These are phyloP conservation scores for Sporophila hypoxantha DNA, from an alignment of 2,113 vertebrate species.

Conservation along the genomic window DNA sequence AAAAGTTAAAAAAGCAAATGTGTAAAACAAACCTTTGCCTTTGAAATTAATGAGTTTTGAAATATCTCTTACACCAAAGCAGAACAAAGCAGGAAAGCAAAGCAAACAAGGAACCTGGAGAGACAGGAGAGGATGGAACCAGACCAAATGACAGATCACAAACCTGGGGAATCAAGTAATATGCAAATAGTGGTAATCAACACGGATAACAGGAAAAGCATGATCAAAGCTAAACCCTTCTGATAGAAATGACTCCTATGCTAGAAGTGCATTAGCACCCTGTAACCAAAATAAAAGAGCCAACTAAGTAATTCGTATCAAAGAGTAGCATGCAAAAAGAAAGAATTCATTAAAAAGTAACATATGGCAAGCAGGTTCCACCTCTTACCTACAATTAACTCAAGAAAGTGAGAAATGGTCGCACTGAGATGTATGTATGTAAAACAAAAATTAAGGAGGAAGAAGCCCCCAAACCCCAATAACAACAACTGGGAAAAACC, in stretches of 20 bases:
- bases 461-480: not conserved
- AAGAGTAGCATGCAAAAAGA: not conserved
- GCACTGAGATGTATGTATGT: not conserved
- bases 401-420: conserved; percentile 2
- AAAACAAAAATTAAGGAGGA: conserved; percentile 38
- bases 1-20: not conserved
- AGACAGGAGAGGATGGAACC: conserved; percentile 3
- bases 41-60: conserved; percentile 37
- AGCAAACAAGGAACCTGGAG: conserved; percentile 35
- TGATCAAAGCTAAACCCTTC: conserved; percentile 32
- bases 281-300: conserved; percentile 27
- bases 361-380: conserved; percentile 10
- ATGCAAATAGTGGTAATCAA: conserved; percentile 47
- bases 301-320: conserved; percentile 28
- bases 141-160: conserved; percentile 3
- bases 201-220: conserved; percentile 33
- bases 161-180: conserved; percentile 31
- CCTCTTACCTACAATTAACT: not conserved
- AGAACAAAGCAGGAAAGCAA: conserved; percentile 9
- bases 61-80: conserved; percentile 4
- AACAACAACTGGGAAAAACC: not conserved
- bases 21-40: conserved; percentile 17
- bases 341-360: conserved; percentile 34
- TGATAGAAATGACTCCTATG: conserved; percentile 12
- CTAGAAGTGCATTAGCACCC: conserved; percentile 37